These are phyloP conservation scores for Calephelis virginiensis DNA, from an alignment of 1,140 invertebrate genomes.

Conservation along the genomic window DNA sequence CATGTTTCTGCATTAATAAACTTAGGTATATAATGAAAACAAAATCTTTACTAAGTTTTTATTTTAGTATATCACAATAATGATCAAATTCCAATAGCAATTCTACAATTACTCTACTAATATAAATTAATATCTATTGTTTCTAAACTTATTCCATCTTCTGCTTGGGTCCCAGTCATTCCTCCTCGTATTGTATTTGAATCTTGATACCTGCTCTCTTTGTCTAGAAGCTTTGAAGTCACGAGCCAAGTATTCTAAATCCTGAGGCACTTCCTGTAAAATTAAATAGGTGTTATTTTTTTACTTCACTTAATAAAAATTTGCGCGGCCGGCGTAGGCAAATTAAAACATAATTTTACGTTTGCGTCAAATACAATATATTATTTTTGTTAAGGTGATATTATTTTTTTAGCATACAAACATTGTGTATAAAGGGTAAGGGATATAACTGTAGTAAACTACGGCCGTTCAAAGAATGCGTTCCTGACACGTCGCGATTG, in stretches of 20 bases:
- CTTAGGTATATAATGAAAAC: no score
- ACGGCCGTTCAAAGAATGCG: no score
- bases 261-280: slow-evolving; percentile 56
- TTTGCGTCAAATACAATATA: no score
- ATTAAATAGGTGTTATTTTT: not conserved
- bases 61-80: not conserved
- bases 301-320: no score
- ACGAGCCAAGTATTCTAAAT: slow-evolving; percentile 42
- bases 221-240: slow-evolving; percentile 36
- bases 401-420: no score
- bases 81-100: not conserved
- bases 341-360: no score
- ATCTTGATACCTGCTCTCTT: slow-evolving; percentile 34
- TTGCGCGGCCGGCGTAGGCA: no score
- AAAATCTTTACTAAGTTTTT: not conserved
- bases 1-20: no score
- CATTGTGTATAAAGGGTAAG: no score
- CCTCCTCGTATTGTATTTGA: slow-evolving; percentile 28
- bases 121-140: slow-evolving; percentile 30
- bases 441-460: no score
- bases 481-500: no score
- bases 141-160: slow-evolving; percentile 42
- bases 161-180: slow-evolving; percentile 35
- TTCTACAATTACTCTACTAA: slow-evolving; percentile 17
- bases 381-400: no score